Conservation (phyloP, 2,888 invertebrate species). For the Charanyca ferruginea region DNA sequence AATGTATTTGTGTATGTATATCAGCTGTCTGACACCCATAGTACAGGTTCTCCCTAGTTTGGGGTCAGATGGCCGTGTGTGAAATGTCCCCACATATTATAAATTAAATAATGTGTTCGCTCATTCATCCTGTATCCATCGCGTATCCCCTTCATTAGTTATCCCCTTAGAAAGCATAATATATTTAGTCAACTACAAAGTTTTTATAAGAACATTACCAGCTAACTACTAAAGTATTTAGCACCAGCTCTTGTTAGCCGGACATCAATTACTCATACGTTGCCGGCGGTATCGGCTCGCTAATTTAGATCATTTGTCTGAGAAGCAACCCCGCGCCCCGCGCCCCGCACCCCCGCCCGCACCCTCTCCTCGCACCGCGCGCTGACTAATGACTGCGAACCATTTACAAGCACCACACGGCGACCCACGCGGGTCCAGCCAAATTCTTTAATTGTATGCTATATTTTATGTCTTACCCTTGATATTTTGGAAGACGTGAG, state of each 20-base stretch:
- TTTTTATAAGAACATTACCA: background rate
- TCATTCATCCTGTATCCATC: too few relatives aligned
- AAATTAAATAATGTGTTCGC: too few relatives aligned
- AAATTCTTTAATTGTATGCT: constrained; percentile 7
- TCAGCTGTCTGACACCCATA: too few relatives aligned
- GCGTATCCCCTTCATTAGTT: too few relatives aligned
- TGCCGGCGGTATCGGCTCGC: constrained; percentile 29
- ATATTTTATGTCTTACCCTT: background rate
- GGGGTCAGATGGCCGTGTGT: too few relatives aligned
- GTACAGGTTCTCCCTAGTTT: too few relatives aligned
- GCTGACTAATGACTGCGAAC: constrained; percentile 20
- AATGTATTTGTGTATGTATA: too few relatives aligned
- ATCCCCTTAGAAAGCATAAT: background rate
- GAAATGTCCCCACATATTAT: too few relatives aligned
- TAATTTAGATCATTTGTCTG: constrained; percentile 64
- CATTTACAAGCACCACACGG: background rate
- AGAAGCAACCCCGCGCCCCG: background rate
- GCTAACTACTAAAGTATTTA: background rate
- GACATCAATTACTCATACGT: constrained; percentile 23
- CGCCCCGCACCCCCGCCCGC: background rate
- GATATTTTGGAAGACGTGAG: background rate
- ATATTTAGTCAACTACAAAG: background rate
- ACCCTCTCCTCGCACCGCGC: background rate
- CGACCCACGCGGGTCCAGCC: background rate
- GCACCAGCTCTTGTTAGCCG: background rate